Conservation (phyloP, 2,797 vertebrate species). For the Neosilurus mollespiculum region DNA sequence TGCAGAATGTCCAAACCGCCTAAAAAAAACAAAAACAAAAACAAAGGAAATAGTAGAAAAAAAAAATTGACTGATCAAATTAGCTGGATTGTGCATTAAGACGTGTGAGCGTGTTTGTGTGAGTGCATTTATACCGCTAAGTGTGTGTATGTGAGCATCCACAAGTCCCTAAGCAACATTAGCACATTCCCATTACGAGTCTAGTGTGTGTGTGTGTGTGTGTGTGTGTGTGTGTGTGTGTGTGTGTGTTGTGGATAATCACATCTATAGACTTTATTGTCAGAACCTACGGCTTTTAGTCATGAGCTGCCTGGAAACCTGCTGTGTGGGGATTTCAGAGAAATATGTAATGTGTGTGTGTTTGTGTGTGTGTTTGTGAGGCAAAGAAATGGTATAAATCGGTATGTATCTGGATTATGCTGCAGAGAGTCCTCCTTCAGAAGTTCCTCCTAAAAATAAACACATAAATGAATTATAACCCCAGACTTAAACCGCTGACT, state of each 20-base stretch:
- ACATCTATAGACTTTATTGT: neutral
- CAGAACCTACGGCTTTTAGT: neutral
- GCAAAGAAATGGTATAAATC: neutral
- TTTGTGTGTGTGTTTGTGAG: neutral
- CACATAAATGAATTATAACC: slow-evolving; percentile 51
- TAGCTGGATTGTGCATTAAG: neutral
- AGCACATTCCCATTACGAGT: slow-evolving; percentile 12
- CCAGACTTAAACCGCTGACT: slow-evolving; percentile 24
- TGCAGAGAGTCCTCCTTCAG: slow-evolving; percentile 26
- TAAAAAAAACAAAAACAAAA: neutral
- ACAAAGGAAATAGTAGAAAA: no score
- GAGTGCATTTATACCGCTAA: neutral
- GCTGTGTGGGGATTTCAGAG: no score
- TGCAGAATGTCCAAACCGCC: neutral
- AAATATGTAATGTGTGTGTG: neutral
- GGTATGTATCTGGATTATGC: slow-evolving; percentile 8
- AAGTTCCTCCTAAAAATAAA: slow-evolving; percentile 50
- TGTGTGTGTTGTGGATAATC: slow-evolving; percentile 2
- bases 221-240: neutral
- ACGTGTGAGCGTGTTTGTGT: neutral
- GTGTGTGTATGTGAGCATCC: slow-evolving; percentile 12
- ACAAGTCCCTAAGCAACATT: neutral
- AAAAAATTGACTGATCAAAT: slow-evolving; percentile 13
- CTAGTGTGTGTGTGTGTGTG: neutral
- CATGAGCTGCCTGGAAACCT: neutral